Evolutionary conservation across 2,113 vertebrate genomes (phyloP).

Genomic region (Microcebus tavaratra): DNA sequence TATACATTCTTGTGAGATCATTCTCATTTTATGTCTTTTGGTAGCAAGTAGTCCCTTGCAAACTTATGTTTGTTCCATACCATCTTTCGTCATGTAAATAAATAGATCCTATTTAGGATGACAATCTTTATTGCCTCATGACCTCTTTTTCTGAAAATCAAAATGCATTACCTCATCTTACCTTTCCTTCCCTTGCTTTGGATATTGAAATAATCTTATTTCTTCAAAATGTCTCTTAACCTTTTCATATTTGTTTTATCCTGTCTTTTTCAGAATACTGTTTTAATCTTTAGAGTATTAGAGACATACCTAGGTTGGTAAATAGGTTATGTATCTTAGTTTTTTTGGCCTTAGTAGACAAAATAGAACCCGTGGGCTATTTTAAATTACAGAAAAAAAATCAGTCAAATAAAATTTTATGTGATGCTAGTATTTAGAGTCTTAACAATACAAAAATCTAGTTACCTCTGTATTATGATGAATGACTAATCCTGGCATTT

Average conservation of each 20-base stretch:
- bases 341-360: background rate
- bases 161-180: conserved; percentile 21
- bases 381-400: background rate
- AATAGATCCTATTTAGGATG: conserved; percentile 61
- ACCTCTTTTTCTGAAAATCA: conserved; percentile 22
- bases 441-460: background rate
- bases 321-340: background rate
- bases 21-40: conserved; percentile 62
- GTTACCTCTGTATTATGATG: background rate
- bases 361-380: background rate
- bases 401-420: background rate
- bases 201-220: background rate
- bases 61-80: conserved; percentile 28
- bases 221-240: conserved; percentile 5
- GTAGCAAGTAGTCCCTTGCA: conserved; percentile 57
- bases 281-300: conserved; percentile 16
- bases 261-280: background rate
- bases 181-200: background rate
- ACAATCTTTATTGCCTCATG: background rate
- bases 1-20: background rate
- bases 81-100: conserved; percentile 68
- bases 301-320: background rate
- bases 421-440: background rate
- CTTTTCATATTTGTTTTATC: background rate
- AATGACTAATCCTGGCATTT: background rate